These are phyloP conservation scores for Prionailurus bengalensis DNA, from an alignment of 2,113 vertebrate species.

Conservation along the genomic window DNA sequence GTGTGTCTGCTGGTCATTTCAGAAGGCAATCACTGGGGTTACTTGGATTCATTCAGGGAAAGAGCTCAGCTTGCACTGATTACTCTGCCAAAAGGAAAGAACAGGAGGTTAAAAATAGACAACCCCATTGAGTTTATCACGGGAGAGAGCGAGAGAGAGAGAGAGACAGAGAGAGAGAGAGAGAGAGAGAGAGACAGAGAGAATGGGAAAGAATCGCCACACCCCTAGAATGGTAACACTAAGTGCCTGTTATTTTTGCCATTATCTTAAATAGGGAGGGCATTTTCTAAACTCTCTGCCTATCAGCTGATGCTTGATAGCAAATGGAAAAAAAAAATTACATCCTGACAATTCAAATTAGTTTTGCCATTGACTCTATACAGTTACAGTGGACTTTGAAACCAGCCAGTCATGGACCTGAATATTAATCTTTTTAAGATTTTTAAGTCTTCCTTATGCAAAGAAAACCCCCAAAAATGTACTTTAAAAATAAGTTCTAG, in stretches of 20 bases:
- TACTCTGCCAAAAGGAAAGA: constrained; percentile 90
- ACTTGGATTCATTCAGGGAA: constrained; percentile 86
- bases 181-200: constrained; percentile 73
- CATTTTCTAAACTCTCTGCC: constrained; percentile 72
- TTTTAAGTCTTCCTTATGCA: constrained; percentile 19
- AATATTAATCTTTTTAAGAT: constrained; percentile 52
- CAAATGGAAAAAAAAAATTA: constrained; percentile 76
- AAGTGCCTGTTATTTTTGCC: constrained; percentile 85
- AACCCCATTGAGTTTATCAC: constrained; percentile 92
- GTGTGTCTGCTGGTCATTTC: constrained; percentile 69
- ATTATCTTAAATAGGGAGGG: constrained; percentile 82
- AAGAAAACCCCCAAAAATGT: constrained; percentile 34
- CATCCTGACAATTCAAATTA: constrained; percentile 72
- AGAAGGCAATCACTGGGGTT: constrained; percentile 72
- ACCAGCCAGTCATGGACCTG: not conserved
- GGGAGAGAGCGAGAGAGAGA: constrained; percentile 76
- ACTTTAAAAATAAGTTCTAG: constrained; percentile 14
- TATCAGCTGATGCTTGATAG: constrained; percentile 79
- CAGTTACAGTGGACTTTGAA: constrained; percentile 68
- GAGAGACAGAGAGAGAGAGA: constrained; percentile 59
- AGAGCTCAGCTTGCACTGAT: constrained; percentile 86
- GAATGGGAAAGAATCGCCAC: constrained; percentile 86
- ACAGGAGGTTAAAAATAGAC: constrained; percentile 95
- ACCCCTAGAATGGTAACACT: constrained; percentile 90
- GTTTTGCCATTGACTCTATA: not conserved